Percentiles rank a stretch among this genome's conserved stretches.
Evolutionary conservation across 2,113 vertebrate species (phyloP).

Genomic region (Chauna torquata): DNA sequence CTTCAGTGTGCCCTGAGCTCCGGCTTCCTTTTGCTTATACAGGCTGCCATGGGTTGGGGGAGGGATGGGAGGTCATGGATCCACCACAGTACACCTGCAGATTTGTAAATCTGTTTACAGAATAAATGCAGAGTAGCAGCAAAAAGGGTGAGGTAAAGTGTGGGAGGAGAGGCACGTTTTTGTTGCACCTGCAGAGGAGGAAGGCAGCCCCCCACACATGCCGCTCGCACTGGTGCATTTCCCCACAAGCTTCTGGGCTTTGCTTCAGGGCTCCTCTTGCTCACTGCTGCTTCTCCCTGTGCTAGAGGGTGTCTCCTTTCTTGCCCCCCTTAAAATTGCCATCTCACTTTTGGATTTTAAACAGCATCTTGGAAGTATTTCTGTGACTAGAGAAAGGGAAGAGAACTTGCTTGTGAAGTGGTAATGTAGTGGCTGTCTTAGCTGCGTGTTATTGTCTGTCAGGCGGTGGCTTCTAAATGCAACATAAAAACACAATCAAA

Average conservation of each 20-base stretch:
- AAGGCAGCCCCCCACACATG: accelerated
- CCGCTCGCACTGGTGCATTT: not conserved
- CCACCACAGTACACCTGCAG: not conserved
- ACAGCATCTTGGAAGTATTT: not conserved
- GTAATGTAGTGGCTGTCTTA: not conserved
- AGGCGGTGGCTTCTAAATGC: not conserved
- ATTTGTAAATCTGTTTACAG: not conserved
- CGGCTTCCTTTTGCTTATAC: not conserved
- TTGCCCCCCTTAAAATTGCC: accelerated
- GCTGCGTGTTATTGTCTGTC: not conserved
- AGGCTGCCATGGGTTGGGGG: not conserved
- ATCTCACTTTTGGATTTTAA: not conserved
- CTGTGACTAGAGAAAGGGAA: not conserved
- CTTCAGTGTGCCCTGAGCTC: not conserved
- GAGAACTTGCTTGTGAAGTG: not conserved
- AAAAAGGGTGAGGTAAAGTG: not conserved
- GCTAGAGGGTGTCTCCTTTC: not conserved
- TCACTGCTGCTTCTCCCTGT: not conserved
- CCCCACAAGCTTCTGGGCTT: not conserved
- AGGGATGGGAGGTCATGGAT: not conserved
- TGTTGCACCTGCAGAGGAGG: not conserved
- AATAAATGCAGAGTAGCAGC: not conserved
- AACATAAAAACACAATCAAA: not conserved
- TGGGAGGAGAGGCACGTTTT: not conserved
- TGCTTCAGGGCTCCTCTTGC: not conserved